Evolutionary conservation across 2,888 invertebrate species (phyloP).

Genomic region (Rhagophthalmus giganteus): DNA sequence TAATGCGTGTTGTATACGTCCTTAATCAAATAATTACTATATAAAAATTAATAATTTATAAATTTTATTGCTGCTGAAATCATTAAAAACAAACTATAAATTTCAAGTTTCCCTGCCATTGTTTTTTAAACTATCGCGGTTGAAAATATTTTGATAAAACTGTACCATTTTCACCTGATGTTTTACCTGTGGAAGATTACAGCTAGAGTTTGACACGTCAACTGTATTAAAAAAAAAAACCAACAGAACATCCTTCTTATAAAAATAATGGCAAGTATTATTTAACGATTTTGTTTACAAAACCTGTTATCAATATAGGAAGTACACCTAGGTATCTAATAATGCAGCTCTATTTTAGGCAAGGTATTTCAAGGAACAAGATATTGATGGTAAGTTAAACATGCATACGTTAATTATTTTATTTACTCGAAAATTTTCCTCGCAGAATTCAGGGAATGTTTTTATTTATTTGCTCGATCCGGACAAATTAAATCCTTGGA

Average conservation of each 20-base stretch:
- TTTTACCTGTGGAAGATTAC: constrained; percentile 29
- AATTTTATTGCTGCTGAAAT: no score
- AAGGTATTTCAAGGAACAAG: constrained; percentile 90
- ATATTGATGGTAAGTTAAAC: constrained; percentile 82
- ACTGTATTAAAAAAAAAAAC: constrained; percentile 15
- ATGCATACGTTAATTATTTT: neutral
- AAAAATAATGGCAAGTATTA: constrained; percentile 27
- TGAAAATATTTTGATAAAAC: constrained; percentile 18
- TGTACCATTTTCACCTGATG: constrained; percentile 33
- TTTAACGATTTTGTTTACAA: constrained; percentile 13
- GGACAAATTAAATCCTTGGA: constrained; percentile 87
- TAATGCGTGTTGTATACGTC: no score
- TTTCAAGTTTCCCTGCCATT: no score
- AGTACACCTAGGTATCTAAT: no score
- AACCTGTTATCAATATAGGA: constrained; percentile 5
- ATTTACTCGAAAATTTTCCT: constrained; percentile 35
- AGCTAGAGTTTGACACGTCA: constrained; percentile 28
- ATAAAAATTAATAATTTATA: neutral
- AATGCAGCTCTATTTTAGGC: no score
- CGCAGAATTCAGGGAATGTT: constrained; percentile 94
- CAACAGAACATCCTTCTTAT: no score
- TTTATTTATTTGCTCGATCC: constrained; percentile 88
- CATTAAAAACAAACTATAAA: no score
- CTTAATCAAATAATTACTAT: neutral
- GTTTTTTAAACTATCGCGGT: no score